phyloP scores from a whole-genome alignment of 2,888 invertebrate genomes.

The Desoria tigrina region DNA sequence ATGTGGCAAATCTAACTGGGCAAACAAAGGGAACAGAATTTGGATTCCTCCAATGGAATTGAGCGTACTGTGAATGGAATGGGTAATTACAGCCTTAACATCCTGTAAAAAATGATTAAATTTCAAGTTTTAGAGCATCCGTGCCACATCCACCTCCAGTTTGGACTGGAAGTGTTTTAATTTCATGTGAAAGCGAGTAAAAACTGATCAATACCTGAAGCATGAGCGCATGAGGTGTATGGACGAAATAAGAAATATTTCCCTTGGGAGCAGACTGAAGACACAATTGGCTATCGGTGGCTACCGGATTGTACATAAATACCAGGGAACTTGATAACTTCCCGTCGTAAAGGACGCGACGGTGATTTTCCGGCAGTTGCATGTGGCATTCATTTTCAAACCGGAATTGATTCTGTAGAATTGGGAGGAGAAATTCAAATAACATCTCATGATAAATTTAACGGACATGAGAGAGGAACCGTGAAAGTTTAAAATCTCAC shows the following conservation, averaged over 20 bases:
- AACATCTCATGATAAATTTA: not conserved
- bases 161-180: not conserved
- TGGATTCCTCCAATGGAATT: constrained; percentile 99
- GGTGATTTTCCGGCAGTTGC: constrained; percentile 74
- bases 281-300: constrained; percentile 95
- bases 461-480: not conserved
- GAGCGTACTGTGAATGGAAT: constrained; percentile 97
- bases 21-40: constrained; percentile 95
- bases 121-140: not conserved
- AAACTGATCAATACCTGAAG: constrained; percentile 69
- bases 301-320: constrained; percentile 99
- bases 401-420: constrained; percentile 92
- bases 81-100: constrained; percentile 98
- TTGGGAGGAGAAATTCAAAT: not conserved
- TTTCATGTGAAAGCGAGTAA: too few relatives aligned
- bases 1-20: constrained; percentile 92
- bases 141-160: not conserved
- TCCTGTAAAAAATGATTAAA: constrained; percentile 67
- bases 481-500: constrained; percentile 60
- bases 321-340: constrained; percentile 95
- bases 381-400: constrained; percentile 99
- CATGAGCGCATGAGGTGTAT: constrained; percentile 99
- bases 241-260: constrained; percentile 96
- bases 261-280: constrained; percentile 97
- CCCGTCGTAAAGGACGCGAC: constrained; percentile 91